These are phyloP conservation scores for Hippocampus zosterae DNA, from an alignment of 2,113 vertebrate genomes.

Conservation along the genomic window DNA sequence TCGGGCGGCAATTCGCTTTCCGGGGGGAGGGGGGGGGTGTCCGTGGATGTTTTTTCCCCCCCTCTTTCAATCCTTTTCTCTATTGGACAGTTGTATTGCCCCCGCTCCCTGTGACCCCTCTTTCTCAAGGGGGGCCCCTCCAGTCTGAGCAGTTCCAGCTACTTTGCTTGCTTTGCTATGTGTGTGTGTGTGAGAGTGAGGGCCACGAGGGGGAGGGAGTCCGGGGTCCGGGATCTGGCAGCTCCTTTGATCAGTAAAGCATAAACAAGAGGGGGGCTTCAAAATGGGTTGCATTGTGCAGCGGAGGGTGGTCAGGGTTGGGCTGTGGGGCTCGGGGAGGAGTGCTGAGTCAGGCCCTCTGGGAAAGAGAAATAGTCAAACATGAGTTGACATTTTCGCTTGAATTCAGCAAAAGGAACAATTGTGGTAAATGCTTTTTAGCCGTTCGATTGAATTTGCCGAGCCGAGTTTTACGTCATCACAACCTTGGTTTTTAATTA, in stretches of 20 bases:
- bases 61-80: constrained; percentile 22
- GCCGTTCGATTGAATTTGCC: no score
- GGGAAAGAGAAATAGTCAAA: constrained; percentile 39
- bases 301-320: constrained; percentile 61
- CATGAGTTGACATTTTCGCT: neutral
- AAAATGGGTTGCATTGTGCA: constrained; percentile 81
- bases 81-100: constrained; percentile 50
- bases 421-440: no score
- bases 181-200: constrained; percentile 56
- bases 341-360: constrained; percentile 77
- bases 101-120: constrained; percentile 70
- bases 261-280: constrained; percentile 84
- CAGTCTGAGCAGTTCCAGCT: constrained; percentile 68
- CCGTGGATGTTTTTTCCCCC: constrained; percentile 48
- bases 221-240: constrained; percentile 74
- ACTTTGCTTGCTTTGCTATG: constrained; percentile 70
- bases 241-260: constrained; percentile 88
- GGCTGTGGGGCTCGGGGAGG: constrained; percentile 47
- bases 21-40: constrained; percentile 46
- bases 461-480: no score
- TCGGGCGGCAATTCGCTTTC: constrained; percentile 73
- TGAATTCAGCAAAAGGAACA: neutral
- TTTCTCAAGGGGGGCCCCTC: constrained; percentile 76
- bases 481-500: no score
- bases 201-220: constrained; percentile 63